A percentile compares a stretch with the other conserved stretches of the same genome.
These are phyloP conservation scores for Balaeniceps rex DNA, from an alignment of 2,113 vertebrate genomes.

Conservation along the genomic window DNA sequence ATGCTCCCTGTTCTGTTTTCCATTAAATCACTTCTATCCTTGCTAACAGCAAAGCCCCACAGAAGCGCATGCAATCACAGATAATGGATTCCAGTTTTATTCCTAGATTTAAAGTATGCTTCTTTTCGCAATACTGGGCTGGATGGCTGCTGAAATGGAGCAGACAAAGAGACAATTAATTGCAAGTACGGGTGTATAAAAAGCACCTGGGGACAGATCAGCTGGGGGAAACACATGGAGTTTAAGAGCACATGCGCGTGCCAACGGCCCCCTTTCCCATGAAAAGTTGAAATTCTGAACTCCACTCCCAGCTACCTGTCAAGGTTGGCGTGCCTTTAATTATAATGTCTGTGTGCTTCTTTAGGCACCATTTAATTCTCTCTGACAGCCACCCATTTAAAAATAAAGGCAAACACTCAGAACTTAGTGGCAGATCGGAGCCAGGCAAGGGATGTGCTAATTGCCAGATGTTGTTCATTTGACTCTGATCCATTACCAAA, in stretches of 20 bases:
- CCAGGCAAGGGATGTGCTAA: conserved; percentile 64
- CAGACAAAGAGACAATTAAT: conserved; percentile 53
- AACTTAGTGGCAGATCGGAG: conserved; percentile 69
- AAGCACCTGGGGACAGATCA: conserved; percentile 39
- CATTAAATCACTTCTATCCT: conserved; percentile 37
- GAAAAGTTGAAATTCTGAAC: conserved; percentile 39
- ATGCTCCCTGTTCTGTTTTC: neutral
- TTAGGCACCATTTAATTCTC: conserved; percentile 70
- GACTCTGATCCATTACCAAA: conserved; percentile 63
- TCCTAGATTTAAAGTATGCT: neutral
- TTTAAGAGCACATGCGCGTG: neutral
- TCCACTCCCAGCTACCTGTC: conserved; percentile 62
- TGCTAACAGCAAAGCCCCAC: conserved; percentile 23
- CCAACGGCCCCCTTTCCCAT: neutral
- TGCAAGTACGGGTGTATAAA: conserved; percentile 28
- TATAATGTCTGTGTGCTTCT: conserved; percentile 68
- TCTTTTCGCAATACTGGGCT: neutral
- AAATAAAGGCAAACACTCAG: conserved; percentile 75
- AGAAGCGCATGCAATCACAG: conserved; percentile 1
- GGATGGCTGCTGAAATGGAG: conserved; percentile 30
- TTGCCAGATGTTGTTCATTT: conserved; percentile 73
- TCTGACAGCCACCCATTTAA: conserved; percentile 75
- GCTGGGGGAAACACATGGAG: neutral
- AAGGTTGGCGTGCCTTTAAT: conserved; percentile 75
- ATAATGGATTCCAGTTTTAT: conserved; percentile 51